Percentiles rank a stretch among this genome's conserved stretches.
Conservation (phyloP, 2,888 invertebrate species). For the Drosophila demipolita region DNA sequence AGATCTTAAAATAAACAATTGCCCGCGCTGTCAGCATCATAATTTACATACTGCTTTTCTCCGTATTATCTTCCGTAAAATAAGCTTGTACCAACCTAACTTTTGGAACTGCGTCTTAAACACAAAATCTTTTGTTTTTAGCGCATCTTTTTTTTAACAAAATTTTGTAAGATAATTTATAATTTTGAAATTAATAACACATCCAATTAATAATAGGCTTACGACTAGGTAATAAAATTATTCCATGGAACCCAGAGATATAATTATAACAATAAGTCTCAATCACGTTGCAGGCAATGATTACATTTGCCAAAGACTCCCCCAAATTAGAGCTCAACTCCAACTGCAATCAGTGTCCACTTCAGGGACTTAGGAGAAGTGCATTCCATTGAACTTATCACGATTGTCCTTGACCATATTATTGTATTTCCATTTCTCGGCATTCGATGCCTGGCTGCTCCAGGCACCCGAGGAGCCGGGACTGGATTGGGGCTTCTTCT, state of each 20-base stretch:
- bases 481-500: slow-evolving; percentile 22
- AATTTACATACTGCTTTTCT: neutral
- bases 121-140: slow-evolving; percentile 7
- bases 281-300: slow-evolving; percentile 44
- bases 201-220: slow-evolving; percentile 27
- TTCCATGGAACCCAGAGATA: slow-evolving; percentile 35
- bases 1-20: neutral
- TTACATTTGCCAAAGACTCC: slow-evolving; percentile 3
- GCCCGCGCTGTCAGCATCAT: neutral
- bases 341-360: neutral
- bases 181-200: slow-evolving; percentile 15
- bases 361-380: slow-evolving; percentile 75
- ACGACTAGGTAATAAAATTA: slow-evolving; percentile 37
- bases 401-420: slow-evolving; percentile 83
- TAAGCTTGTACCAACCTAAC: slow-evolving; percentile 10
- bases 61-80: neutral
- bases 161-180: slow-evolving; percentile 25
- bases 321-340: neutral
- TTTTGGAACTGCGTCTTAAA: neutral
- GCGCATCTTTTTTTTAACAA: slow-evolving; percentile 48
- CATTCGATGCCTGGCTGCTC: slow-evolving; percentile 68
- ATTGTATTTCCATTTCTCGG: slow-evolving; percentile 84
- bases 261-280: slow-evolving; percentile 35
- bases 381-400: slow-evolving; percentile 83
- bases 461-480: slow-evolving; percentile 53